Conservation (phyloP, 2,113 vertebrate species). For the Thymallus thymallus region DNA sequence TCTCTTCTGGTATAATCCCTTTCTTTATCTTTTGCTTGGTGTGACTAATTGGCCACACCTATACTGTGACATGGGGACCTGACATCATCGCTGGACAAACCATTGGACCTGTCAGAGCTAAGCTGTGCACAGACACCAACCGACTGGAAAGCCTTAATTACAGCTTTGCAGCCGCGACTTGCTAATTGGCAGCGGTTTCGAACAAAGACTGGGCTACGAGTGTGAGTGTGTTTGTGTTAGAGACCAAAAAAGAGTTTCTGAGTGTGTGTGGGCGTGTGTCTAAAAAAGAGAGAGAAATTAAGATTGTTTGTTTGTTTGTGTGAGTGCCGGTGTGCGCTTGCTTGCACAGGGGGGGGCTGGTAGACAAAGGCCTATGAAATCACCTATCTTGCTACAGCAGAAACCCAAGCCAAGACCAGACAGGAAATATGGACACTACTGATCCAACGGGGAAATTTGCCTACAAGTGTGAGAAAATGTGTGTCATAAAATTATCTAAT, state of each 20-base stretch:
- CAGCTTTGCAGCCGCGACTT: constrained; percentile 49
- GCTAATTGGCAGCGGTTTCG: constrained; percentile 70
- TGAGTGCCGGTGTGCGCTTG: not conserved
- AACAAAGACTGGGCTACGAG: constrained; percentile 50
- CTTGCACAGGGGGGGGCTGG: not conserved
- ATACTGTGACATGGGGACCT: constrained; percentile 70
- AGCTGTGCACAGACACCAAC: constrained; percentile 65
- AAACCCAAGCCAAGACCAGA: not conserved
- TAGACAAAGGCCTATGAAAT: not conserved
- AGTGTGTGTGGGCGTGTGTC: not conserved
- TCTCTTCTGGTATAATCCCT: constrained; percentile 67
- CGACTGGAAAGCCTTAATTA: constrained; percentile 70
- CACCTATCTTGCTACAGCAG: not conserved
- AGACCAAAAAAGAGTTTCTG: not conserved
- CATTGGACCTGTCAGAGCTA: constrained; percentile 65
- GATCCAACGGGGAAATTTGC: constrained; percentile 9
- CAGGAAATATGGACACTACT: not conserved
- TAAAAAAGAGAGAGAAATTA: not conserved
- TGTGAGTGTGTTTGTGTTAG: constrained; percentile 32
- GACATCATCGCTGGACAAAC: constrained; percentile 77
- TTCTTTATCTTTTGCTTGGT: constrained; percentile 58
- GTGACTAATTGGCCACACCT: constrained; percentile 77
- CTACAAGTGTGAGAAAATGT: constrained; percentile 7
- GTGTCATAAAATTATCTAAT: too few species aligned
- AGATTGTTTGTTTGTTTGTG: not conserved